Evolutionary conservation across 2,113 vertebrate species (phyloP).

Genomic region (Ameiurus melas): DNA sequence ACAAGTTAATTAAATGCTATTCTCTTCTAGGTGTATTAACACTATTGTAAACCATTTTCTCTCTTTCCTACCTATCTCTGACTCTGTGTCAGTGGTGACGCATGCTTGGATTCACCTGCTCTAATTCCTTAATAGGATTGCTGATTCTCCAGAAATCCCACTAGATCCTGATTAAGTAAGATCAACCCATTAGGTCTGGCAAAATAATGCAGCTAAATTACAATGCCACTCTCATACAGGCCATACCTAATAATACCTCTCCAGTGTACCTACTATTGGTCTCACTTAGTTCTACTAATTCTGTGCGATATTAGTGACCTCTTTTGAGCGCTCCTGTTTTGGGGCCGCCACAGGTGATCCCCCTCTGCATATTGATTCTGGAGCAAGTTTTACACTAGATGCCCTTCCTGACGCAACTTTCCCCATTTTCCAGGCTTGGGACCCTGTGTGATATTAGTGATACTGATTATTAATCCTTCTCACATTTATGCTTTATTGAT

Average conservation of each 20-base stretch:
- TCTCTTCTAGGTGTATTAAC: neutral
- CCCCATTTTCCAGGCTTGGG: too few relatives aligned
- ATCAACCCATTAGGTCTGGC: slow-evolving; percentile 73
- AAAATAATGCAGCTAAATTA: slow-evolving; percentile 62
- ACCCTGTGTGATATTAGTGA: neutral
- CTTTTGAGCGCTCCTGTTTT: too few relatives aligned
- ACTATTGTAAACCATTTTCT: slow-evolving; percentile 21
- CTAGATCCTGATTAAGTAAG: slow-evolving; percentile 69
- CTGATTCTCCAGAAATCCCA: slow-evolving; percentile 71
- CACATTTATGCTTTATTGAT: neutral
- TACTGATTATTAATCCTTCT: neutral
- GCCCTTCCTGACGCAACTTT: too few relatives aligned
- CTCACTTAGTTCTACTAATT: neutral
- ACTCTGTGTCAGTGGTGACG: slow-evolving; percentile 66
- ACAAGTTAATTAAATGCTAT: neutral
- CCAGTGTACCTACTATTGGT: neutral
- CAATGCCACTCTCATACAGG: slow-evolving; percentile 28
- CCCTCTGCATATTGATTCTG: too few relatives aligned
- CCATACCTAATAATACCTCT: neutral
- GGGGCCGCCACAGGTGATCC: too few relatives aligned
- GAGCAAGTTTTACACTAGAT: too few relatives aligned
- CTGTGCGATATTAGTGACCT: neutral
- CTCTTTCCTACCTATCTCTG: slow-evolving; percentile 5
- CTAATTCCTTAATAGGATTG: slow-evolving; percentile 76
- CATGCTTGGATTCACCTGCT: slow-evolving; percentile 61